Evolutionary conservation across 1,140 invertebrate species (phyloP), one percentile per base, ranked within the genome.

Genomic region (Fragariocoptes setiger): DNA sequence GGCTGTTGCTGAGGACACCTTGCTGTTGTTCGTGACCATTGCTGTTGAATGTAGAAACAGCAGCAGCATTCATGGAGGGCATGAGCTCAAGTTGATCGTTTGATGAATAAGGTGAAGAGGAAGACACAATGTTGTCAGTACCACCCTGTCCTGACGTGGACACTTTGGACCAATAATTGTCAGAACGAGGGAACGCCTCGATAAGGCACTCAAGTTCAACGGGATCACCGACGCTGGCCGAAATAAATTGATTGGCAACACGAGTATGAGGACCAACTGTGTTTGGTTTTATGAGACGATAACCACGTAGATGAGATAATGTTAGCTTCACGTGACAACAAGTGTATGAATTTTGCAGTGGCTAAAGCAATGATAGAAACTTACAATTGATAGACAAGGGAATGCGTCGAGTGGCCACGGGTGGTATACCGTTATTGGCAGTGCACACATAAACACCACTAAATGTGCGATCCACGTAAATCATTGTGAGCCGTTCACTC

Each of bases 371-470:
- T n/a, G n/a, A n/a, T 8, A 17, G 39, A 22, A 41, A 69, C 76
- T 76, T 57, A 86, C 80, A 88, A 48, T 31, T 31, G n/a, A 31
- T n/a, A 31, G 8, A 71, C 5, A 90, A 62, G 40, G 66, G 65
- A 45, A 74, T 76, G 22, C 67, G 72, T 55, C 76, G 74, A 53
- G 69, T 72, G 22, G 70, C 74, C 31, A 70, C 61, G 0, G 80
- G 80, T 15, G 74, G 70, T 49, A 86, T 67, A 2, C 79, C 80
- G 56, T 86, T 86, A 55, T 76, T 70, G 25, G 80, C 80, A 18
- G 72, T 66, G 49, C 82, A 86, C 12, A 68, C 66, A 52, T 85
- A 85, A 19, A 66, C 25, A n/a, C 25, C 25, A n/a, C 25, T n/a
- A 8, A 31, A 8, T n/a, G 25, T 31, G 8, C 25, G 25, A n/a